Evolutionary conservation across 2,113 vertebrate genomes (phyloP).

Genomic region (Neofelis nebulosa): DNA sequence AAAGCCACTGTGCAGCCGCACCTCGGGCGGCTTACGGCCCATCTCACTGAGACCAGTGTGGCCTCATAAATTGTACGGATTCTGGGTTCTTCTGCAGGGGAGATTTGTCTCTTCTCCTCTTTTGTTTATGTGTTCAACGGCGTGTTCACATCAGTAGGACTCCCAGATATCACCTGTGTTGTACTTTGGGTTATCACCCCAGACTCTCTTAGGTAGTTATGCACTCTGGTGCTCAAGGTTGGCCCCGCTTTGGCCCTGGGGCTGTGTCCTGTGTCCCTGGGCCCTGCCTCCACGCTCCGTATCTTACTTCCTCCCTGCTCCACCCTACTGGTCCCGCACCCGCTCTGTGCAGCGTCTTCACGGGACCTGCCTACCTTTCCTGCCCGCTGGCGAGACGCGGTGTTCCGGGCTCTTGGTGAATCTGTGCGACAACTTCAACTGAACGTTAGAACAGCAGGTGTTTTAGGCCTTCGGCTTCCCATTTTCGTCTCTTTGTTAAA

Average conservation of each 20-base stretch:
- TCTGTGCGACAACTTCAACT: not conserved
- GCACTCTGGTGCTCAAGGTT: too few relatives aligned
- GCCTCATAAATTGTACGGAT: accelerated
- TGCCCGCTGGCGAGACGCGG: accelerated
- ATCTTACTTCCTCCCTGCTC: not conserved
- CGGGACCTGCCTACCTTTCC: accelerated
- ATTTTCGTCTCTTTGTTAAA: not conserved
- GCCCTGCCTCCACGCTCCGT: not conserved
- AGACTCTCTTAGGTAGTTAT: accelerated
- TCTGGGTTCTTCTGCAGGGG: not conserved
- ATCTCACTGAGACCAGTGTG: not conserved
- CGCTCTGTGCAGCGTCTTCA: not conserved
- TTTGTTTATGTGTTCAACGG: not conserved
- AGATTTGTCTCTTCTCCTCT: not conserved
- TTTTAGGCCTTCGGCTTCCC: not conserved
- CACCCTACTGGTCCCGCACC: accelerated
- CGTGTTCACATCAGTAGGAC: accelerated
- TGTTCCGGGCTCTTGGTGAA: not conserved
- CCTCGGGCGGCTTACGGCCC: not conserved
- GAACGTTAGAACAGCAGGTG: not conserved
- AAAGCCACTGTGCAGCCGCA: accelerated
- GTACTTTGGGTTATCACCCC: not conserved
- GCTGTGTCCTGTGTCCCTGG: not conserved
- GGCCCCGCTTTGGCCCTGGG: accelerated
- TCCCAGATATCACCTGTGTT: accelerated